Conservation (phyloP, 2,888 invertebrate species). For the Chymomyza procnemis region DNA sequence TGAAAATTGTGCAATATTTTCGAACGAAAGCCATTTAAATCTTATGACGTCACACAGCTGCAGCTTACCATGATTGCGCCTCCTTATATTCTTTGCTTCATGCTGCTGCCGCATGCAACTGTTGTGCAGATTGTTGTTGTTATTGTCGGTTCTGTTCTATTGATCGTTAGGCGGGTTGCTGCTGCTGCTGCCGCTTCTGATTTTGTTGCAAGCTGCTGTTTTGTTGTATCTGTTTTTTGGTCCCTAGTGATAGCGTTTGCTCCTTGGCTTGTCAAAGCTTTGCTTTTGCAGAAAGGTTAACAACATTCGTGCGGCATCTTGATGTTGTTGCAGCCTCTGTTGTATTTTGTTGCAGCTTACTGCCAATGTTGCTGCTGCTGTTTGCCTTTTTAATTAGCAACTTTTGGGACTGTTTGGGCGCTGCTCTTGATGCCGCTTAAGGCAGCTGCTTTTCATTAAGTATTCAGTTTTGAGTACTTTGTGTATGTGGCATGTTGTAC, state of each 20-base stretch:
- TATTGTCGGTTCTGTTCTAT: conserved; percentile 60
- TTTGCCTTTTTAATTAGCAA: conserved; percentile 73
- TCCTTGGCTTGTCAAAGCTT: conserved; percentile 64
- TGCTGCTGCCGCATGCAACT: conserved; percentile 36
- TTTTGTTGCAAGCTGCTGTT: conserved; percentile 4
- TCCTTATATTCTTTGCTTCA: not conserved
- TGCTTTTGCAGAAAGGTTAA: conserved; percentile 64
- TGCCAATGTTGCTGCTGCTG: conserved; percentile 42
- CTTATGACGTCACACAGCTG: too few species aligned
- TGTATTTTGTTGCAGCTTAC: conserved; percentile 14
- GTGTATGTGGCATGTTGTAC: conserved; percentile 9
- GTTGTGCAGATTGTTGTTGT: conserved; percentile 25
- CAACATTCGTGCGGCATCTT: conserved; percentile 50
- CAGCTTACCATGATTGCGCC: too few species aligned
- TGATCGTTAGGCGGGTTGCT: conserved; percentile 69
- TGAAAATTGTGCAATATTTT: too few species aligned
- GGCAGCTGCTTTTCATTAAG: conserved; percentile 21
- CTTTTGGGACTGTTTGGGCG: conserved; percentile 62
- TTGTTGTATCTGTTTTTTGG: conserved; percentile 36
- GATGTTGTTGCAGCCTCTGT: conserved; percentile 15
- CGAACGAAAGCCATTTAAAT: too few species aligned
- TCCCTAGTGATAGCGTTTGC: conserved; percentile 70
- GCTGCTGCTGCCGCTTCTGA: conserved; percentile 21
- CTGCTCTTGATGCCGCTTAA: conserved; percentile 47
- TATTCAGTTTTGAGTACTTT: conserved; percentile 47